Percentiles rank a stretch among this genome's conserved stretches.
Evolutionary conservation across 2,888 invertebrate species (phyloP).

Genomic region (Parnassius orleans): DNA sequence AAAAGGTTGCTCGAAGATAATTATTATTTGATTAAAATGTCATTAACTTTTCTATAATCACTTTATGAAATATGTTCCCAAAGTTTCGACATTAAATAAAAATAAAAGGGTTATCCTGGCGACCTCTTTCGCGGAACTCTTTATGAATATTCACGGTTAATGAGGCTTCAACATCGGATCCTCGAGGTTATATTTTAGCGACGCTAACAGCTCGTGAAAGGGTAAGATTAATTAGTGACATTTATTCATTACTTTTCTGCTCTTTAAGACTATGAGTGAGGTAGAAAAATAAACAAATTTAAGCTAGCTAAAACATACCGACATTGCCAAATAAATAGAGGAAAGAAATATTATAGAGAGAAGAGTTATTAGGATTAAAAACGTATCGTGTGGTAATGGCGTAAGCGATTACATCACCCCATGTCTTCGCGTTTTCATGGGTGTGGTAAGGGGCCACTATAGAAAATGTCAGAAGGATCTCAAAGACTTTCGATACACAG

Average conservation of each 20-base stretch:
- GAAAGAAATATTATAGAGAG: too few species aligned
- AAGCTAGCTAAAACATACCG: too few species aligned
- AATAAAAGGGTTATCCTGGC: constrained; percentile 23
- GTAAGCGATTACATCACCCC: too few species aligned
- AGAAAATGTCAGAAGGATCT: too few species aligned
- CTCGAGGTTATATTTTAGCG: constrained; percentile 43
- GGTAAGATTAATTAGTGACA: constrained; percentile 74
- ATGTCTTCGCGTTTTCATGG: too few species aligned
- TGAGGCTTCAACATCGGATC: constrained; percentile 61
- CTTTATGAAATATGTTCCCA: constrained; percentile 17
- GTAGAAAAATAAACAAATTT: neutral
- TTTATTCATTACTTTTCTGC: constrained; percentile 49
- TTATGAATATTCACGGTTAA: constrained; percentile 58
- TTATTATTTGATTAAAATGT: constrained; percentile 24
- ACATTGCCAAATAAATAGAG: too few species aligned
- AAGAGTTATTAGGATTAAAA: too few species aligned
- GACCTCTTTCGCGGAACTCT: constrained; percentile 32
- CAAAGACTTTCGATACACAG: too few species aligned
- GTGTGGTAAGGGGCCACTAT: too few species aligned
- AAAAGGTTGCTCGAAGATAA: neutral
- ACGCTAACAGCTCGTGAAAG: constrained; percentile 75
- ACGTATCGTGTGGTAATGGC: too few species aligned
- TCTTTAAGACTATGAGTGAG: constrained; percentile 11
- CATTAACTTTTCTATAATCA: constrained; percentile 7
- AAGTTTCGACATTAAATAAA: constrained; percentile 18